These are phyloP conservation scores for Eristalis arbustorum DNA, from an alignment of 2,888 invertebrate genomes.

Conservation along the genomic window DNA sequence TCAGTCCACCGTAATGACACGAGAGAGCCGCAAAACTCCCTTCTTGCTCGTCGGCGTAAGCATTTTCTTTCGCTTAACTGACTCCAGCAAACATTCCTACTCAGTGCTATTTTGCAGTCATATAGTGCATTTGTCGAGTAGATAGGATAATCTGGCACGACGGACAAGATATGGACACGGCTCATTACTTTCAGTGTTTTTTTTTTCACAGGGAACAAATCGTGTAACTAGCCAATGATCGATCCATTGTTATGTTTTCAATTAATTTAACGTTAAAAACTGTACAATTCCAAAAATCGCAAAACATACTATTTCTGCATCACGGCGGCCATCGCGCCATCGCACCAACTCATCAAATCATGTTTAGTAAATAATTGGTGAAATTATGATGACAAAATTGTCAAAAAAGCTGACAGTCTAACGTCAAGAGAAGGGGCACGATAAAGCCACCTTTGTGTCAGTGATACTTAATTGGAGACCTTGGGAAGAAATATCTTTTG, in stretches of 20 bases:
- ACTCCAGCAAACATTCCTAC: too few relatives aligned
- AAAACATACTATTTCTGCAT: neutral
- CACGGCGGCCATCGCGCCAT: neutral
- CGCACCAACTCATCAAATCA: neutral
- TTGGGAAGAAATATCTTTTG: conserved; percentile 11
- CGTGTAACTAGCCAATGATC: neutral
- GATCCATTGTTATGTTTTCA: neutral
- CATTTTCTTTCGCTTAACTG: too few relatives aligned
- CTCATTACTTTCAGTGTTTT: neutral
- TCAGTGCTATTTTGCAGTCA: too few relatives aligned
- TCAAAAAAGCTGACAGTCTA: neutral
- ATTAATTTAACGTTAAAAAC: neutral
- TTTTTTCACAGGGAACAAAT: neutral
- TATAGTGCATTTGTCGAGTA: neutral
- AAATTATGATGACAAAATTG: conserved; percentile 17
- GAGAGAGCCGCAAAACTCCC: too few relatives aligned
- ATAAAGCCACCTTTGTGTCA: neutral
- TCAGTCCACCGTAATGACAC: too few relatives aligned
- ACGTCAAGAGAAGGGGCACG: neutral
- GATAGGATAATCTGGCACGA: neutral
- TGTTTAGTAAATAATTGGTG: conserved; percentile 18
- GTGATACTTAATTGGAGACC: conserved; percentile 12
- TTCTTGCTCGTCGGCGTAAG: too few relatives aligned
- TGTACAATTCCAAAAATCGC: neutral
- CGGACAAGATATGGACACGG: neutral